These are phyloP conservation scores for Trachelipus rathkii DNA, from an alignment of 1,140 invertebrate genomes.

Conservation along the genomic window DNA sequence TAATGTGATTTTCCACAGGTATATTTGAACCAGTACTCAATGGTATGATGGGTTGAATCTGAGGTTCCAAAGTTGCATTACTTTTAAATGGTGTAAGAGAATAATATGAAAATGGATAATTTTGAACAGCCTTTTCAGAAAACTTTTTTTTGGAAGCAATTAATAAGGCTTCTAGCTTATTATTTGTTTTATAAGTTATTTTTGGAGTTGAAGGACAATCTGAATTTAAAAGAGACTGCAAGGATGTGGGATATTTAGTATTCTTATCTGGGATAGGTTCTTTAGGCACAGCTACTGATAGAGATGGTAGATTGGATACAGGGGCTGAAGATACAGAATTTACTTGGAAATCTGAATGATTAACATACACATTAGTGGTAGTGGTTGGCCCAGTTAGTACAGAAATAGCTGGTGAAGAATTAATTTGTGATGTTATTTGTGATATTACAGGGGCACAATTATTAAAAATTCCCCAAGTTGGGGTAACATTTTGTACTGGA, in stretches of 20 bases:
- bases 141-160: neutral
- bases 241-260: too few relatives aligned
- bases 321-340: neutral
- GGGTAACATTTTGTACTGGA: too few relatives aligned
- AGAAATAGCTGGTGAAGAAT: neutral
- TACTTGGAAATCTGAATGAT: neutral
- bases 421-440: neutral
- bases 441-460: too few relatives aligned
- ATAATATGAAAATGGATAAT: neutral
- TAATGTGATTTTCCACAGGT: too few relatives aligned
- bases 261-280: too few relatives aligned
- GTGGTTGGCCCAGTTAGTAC: neutral
- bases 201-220: neutral
- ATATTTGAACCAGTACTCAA: too few relatives aligned
- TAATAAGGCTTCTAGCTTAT: constrained; percentile 6
- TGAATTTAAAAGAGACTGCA: too few relatives aligned
- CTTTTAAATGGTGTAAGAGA: neutral
- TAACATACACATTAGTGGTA: neutral
- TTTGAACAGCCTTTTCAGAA: neutral
- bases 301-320: neutral
- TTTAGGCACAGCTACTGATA: neutral
- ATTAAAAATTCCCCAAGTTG: too few relatives aligned
- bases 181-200: neutral
- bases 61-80: too few relatives aligned
- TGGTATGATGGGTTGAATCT: too few relatives aligned